These are phyloP conservation scores for Eueides isabella DNA, from an alignment of 1,140 invertebrate genomes.

Conservation along the genomic window DNA sequence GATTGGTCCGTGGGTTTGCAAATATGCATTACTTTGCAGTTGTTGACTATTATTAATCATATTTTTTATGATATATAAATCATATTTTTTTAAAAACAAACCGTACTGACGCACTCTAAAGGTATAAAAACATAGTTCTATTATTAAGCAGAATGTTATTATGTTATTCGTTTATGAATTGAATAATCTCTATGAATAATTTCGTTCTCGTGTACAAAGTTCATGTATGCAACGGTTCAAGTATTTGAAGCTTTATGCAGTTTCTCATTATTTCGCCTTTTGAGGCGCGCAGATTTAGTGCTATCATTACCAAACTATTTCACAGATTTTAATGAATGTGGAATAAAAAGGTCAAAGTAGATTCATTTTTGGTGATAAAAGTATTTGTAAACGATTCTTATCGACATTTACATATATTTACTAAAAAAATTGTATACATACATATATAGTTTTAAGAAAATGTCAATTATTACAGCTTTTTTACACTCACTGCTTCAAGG, in stretches of 20 bases:
- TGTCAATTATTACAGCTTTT: too few species aligned
- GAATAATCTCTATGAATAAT: background rate
- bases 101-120: background rate
- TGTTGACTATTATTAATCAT: too few species aligned
- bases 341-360: constrained; percentile 1
- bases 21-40: too few species aligned
- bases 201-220: constrained; percentile 4
- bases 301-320: constrained; percentile 12
- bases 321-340: constrained; percentile 4
- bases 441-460: too few species aligned
- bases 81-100: too few species aligned
- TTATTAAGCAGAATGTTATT: constrained; percentile 3
- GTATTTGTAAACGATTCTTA: background rate
- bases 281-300: constrained; percentile 14
- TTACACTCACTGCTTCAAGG: too few species aligned
- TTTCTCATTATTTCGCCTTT: constrained; percentile 13
- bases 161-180: constrained; percentile 8
- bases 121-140: background rate
- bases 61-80: too few species aligned
- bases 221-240: constrained; percentile 3
- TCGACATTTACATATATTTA: too few species aligned
- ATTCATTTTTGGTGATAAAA: background rate
- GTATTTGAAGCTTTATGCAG: constrained; percentile 11
- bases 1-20: too few species aligned
- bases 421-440: too few species aligned